Conservation (phyloP, 2,797 vertebrate genomes). For the Silurus lanzhouensis region DNA sequence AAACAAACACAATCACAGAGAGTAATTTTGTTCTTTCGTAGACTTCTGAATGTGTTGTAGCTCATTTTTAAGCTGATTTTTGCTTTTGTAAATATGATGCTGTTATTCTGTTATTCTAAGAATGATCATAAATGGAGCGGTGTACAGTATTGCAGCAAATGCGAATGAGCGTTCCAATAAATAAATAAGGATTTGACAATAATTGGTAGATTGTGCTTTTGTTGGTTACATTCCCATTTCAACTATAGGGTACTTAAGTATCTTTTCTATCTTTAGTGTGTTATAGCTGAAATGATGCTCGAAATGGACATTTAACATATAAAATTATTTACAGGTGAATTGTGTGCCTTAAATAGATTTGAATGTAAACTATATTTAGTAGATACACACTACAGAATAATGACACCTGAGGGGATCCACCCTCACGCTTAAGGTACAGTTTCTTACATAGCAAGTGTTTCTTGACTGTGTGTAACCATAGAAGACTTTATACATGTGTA, state of each 20-base stretch:
- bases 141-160: conserved; percentile 58
- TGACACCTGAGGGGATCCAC: too few species aligned
- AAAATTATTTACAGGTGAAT: neutral
- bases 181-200: neutral
- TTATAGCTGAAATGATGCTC: neutral
- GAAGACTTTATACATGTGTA: too few species aligned
- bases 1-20: neutral
- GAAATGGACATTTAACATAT: neutral
- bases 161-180: conserved; percentile 65
- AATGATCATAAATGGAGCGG: conserved; percentile 35
- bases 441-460: too few species aligned
- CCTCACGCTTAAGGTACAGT: too few species aligned
- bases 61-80: too few species aligned
- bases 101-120: conserved; percentile 40
- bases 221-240: neutral
- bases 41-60: neutral
- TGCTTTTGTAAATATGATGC: neutral
- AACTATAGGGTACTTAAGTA: neutral
- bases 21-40: too few species aligned
- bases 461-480: too few species aligned
- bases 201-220: neutral
- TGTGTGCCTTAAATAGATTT: neutral
- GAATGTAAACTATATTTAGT: neutral
- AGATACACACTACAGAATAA: neutral
- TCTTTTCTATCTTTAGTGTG: neutral